Evolutionary conservation across 2,113 vertebrate genomes (phyloP).

Genomic region (Poeciliopsis occidentalis): DNA sequence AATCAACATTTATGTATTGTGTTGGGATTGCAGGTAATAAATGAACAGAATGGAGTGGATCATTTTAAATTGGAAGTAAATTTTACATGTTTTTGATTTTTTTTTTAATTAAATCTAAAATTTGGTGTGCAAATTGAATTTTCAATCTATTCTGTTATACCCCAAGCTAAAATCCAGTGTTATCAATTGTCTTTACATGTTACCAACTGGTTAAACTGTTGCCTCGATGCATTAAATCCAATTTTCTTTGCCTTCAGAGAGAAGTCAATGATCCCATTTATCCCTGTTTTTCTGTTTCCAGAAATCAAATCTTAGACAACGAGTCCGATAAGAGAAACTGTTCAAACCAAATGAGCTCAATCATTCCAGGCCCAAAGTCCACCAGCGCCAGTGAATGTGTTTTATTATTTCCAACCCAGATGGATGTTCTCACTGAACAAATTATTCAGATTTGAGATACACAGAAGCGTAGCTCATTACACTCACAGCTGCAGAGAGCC

Average conservation of each 20-base stretch:
- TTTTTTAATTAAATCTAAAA: too few relatives aligned
- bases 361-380: background rate
- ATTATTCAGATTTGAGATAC: background rate
- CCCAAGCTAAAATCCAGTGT: too few relatives aligned
- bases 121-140: too few relatives aligned
- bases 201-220: too few relatives aligned
- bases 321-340: background rate
- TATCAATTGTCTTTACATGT: too few relatives aligned
- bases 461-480: background rate
- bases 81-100: too few relatives aligned
- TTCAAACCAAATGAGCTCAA: background rate
- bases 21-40: too few relatives aligned
- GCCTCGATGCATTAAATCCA: too few relatives aligned
- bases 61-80: too few relatives aligned
- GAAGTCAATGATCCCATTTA: background rate
- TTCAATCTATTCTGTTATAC: too few relatives aligned
- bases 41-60: too few relatives aligned
- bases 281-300: background rate
- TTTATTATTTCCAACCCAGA: background rate
- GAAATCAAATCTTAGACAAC: background rate
- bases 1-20: too few relatives aligned
- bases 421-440: background rate
- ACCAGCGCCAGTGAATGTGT: background rate
- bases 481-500: background rate
- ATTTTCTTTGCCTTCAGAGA: background rate